These are phyloP conservation scores for Andrena chrysosceles DNA, from an alignment of 2,888 invertebrate genomes.

Conservation along the genomic window DNA sequence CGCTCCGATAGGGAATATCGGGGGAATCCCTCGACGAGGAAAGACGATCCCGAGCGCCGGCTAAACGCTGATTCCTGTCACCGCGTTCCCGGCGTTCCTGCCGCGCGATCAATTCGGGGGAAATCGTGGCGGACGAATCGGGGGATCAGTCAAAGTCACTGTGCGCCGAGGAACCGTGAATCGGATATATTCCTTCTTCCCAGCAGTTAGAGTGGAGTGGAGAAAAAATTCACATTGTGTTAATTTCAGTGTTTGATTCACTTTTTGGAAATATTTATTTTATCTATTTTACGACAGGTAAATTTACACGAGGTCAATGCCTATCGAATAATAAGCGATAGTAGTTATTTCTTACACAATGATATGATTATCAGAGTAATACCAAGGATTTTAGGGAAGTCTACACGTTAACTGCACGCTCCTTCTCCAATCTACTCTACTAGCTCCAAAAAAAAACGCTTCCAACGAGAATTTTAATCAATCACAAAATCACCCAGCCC, in stretches of 20 bases:
- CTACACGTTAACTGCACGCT: too few species aligned
- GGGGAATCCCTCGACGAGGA: constrained; percentile 10
- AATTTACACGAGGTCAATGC: too few species aligned
- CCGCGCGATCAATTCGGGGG: neutral
- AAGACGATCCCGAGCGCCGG: constrained; percentile 4
- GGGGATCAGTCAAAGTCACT: neutral
- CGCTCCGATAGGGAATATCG: constrained; percentile 45
- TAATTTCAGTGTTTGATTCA: neutral
- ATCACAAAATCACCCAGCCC: neutral
- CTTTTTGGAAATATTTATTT: too few species aligned
- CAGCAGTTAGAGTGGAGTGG: neutral
- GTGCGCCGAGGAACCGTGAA: neutral
- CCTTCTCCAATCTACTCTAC: too few species aligned
- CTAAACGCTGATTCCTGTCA: constrained; percentile 15
- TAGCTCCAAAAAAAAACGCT: too few species aligned
- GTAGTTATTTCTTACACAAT: too few species aligned
- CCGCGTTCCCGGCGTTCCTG: neutral
- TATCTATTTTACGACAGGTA: too few species aligned
- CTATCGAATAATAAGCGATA: too few species aligned
- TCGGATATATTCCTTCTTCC: neutral
- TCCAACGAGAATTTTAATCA: too few species aligned
- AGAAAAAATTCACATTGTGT: neutral
- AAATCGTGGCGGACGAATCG: neutral
- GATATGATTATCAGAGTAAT: too few species aligned
- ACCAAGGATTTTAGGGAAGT: too few species aligned